Base-by-base conservation (phyloP, 2,113 vertebrate species). In the Vanacampus margaritifer region DNA sequence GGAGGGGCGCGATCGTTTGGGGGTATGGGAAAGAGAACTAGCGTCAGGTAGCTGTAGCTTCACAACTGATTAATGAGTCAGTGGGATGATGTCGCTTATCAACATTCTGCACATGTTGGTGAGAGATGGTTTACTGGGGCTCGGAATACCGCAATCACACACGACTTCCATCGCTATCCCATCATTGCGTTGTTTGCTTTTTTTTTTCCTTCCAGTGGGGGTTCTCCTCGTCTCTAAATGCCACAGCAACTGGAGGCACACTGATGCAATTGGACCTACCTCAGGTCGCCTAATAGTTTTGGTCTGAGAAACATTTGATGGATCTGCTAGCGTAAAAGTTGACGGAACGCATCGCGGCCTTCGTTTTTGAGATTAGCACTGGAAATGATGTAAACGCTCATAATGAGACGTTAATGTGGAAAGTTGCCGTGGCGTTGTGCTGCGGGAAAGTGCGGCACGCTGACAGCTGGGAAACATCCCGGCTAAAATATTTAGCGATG, bases 31-130 rank as follows among this genome's bases (percentile, higher is more conserved):
- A 88, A 84, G 85, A 86, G 84, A 86, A 62, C 17, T 88, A 86
- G 83, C 70, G 81, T 83, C 87, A 89, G 88, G 89, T 89, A 88
- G 84, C 89, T 86, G 85, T 84, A 83, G 83, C 88, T 89, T 89
- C 89, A 86, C 89, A 87, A 80, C 86, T 90, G 89, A 90, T 90
- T 90, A 90, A 90, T 89, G 89, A 90, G 85, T 87, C 88, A 86
- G 85, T 88, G 87, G 87, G 82, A 89, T 89, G 88, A 89, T 88
- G 87, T 86, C 75, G 87, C 87, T 90, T 90, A 90, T 90, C 89
- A 89, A 89, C 85, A 78, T 76, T 76, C 78, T 79, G 80, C 89
- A 90, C 88, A 89, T 90, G 85, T 83, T 80, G 39, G 68, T 41
- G 72, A 74, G 72, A 82, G 85, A 84, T 84, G 89, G 81, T 84